phyloP scores from a whole-genome alignment of 2,113 vertebrate genomes.

The Odontophorus gujanensis region DNA sequence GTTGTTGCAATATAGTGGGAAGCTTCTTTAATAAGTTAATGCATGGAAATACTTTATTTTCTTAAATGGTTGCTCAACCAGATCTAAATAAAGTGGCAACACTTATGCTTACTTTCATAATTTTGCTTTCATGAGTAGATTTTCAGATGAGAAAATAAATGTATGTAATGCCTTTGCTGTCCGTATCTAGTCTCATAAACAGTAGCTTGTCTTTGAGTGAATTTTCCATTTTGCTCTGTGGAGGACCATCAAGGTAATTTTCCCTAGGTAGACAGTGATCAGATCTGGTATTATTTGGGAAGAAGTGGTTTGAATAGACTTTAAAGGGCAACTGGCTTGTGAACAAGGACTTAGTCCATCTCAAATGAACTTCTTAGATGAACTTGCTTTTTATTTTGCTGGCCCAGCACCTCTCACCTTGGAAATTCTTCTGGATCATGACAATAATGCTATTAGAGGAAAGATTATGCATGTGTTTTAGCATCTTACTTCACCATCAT shows the following conservation, averaged over 20 bases:
- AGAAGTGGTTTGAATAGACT: not conserved
- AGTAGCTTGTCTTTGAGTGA: not conserved
- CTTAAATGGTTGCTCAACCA: not conserved
- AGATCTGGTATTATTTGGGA: not conserved
- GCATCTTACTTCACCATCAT: not conserved
- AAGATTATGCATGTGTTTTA: not conserved
- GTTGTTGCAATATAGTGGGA: not conserved
- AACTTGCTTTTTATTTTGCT: not conserved
- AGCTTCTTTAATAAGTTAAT: not conserved
- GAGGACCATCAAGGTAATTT: not conserved
- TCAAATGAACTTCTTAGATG: not conserved
- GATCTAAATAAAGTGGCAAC: not conserved
- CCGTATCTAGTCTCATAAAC: not conserved
- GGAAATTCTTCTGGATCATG: not conserved
- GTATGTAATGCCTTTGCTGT: not conserved
- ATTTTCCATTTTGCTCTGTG: not conserved
- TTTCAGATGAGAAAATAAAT: not conserved
- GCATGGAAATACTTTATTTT: not conserved
- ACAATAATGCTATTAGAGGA: not conserved
- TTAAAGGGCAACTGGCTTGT: not conserved
- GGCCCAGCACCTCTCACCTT: not conserved
- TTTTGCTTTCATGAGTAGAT: not conserved
- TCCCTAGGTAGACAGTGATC: not conserved
- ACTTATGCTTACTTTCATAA: not conserved
- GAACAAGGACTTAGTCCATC: accelerated